Base-by-base conservation (phyloP, 2,113 vertebrate genomes). In the Sakesphorus luctuosus region DNA sequence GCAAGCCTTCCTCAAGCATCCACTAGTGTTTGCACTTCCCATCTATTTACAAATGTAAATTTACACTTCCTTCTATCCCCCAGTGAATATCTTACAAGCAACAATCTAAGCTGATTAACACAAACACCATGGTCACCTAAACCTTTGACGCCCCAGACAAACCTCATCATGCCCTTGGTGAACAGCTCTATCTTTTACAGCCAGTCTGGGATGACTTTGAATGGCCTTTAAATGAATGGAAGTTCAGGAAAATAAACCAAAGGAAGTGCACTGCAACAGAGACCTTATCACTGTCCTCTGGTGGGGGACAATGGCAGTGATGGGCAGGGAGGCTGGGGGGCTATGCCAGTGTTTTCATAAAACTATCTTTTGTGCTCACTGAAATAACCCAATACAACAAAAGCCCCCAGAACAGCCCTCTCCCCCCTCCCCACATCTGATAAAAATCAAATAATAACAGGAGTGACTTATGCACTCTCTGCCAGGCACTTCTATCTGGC, bases 381-480 rank as follows among this genome's bases (percentile, higher is more conserved):
- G 56, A 68, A 95, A 82, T 23, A 83, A 75, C 55, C 63, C 65
- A 91, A 85, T 65, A 72, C 35, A 84, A 62, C 17, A 78, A 73
- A 8, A 4, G 4, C 7, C 2, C 44, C 52, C 61, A 72, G 43
- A 82, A 82, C 61, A 71, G 52, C 46, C 50, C 29, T 33, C 35
- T 79, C 35, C 18, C 35, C 9, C 5, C 62, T 61, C 63, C 61
- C 31, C 13, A 31, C 21, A 35, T 31, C 76, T 43, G 96, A 97
- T 96, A 90, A 94, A 94, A 89, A 96, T 95, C 95, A 95, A 94
- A 75, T 95, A 78, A 89, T 75, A 89, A 93, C 93, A 88, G 82
- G 28, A 95, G 50, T 90, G 96, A 96, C 94, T 97, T 97, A 90
- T 77, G 89, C 6, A 4, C 95, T 81, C 73, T 53, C 86, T 87